Evolutionary conservation across 2,113 vertebrate species (phyloP).

Genomic region (Laticauda colubrina): DNA sequence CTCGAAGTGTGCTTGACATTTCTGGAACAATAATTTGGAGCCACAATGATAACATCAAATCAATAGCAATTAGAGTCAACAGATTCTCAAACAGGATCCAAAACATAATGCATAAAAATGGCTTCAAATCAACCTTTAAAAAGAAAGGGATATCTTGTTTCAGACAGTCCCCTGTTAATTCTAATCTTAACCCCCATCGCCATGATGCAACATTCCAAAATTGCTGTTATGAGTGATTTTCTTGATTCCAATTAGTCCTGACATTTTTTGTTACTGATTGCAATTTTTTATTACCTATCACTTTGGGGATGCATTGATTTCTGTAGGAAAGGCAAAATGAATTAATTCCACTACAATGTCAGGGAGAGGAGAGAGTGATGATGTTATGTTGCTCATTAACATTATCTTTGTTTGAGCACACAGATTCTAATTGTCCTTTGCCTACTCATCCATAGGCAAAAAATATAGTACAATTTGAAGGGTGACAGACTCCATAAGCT

Average conservation of each 20-base stretch:
- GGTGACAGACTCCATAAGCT: background rate
- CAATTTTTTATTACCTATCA: background rate
- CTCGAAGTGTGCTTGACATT: background rate
- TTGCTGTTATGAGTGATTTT: background rate
- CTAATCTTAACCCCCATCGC: background rate
- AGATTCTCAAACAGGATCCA: background rate
- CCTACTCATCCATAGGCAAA: background rate
- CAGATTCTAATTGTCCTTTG: background rate
- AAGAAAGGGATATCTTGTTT: background rate
- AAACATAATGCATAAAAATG: background rate
- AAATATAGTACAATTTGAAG: background rate
- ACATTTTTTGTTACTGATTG: background rate
- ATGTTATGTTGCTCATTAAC: background rate
- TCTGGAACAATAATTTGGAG: background rate
- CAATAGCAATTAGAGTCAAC: background rate
- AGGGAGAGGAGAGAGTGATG: background rate
- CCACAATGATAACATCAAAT: background rate
- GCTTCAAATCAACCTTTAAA: background rate
- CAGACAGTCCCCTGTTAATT: background rate
- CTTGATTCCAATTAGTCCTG: background rate
- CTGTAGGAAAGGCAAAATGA: background rate
- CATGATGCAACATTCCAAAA: background rate
- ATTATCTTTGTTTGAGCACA: background rate
- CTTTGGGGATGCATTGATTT: background rate
- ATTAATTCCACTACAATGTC: background rate